Evolutionary conservation across 2,797 vertebrate species (phyloP), one percentile per base, ranked within the genome.

Genomic region (Kryptolebias ocellatus): DNA sequence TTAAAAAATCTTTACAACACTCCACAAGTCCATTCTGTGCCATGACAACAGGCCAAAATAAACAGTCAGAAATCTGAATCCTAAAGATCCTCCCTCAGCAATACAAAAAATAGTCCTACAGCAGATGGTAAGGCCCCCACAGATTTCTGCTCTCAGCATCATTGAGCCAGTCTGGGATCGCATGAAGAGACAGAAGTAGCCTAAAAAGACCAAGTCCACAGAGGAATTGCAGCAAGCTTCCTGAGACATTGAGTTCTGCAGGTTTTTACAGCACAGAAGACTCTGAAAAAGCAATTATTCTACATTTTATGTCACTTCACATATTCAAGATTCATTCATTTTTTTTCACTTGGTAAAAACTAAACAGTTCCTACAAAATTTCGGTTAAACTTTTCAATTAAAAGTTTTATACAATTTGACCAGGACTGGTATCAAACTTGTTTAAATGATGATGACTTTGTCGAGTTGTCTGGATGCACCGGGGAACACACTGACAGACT

Each of bases 401-500:
- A 51, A 67, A 1, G 2, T 20, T 71, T 37, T 44, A 29, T 24
- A 49, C 24, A 2, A 34, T 67, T 58, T 70, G 27, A 79, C 51
- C 20, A 59, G 47, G 0, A 10, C 17, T 56, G 55, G 28, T 24
- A 20, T 18, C 12, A 71, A 49, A 64, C 52, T 64, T 59, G 58
- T 70, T 67, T 44, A 70, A 62, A 20, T 56, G 42, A 59, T 65
- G 44, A 76, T 50, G 60, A 71, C 62, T 78, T 70, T 44, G 67
- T 56, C 37, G 61, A 68, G 67, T 76, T 70, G 63, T 80, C 60
- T 61, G 56, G 60, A 78, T 18, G 24, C 29, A 61, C 56, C 49
- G 9, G 18, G 55, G 64, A 81, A 34, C 53, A 44, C 42, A 61
- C 53, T 72, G 54, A 62, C 78, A 78, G 60, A 71, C 81, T 65